Percentiles rank a stretch among this genome's conserved stretches.
Evolutionary conservation across 2,113 vertebrate genomes (phyloP).

Genomic region (Talpa occidentalis): DNA sequence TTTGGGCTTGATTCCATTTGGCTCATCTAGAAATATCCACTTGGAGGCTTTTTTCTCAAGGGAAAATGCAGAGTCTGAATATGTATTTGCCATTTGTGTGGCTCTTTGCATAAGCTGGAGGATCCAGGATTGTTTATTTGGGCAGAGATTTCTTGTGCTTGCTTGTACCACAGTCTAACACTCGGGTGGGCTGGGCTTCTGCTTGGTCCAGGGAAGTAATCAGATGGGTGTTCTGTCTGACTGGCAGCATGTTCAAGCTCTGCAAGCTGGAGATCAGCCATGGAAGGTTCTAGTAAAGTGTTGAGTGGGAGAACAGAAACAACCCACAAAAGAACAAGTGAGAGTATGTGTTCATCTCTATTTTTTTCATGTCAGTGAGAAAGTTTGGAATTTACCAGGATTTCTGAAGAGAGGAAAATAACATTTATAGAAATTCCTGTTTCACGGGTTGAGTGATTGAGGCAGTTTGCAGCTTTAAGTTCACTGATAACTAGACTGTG

Average conservation of each 20-base stretch:
- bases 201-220: neutral
- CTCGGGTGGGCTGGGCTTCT: neutral
- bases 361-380: neutral
- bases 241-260: neutral
- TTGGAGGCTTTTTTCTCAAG: neutral
- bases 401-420: neutral
- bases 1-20: neutral
- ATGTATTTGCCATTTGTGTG: neutral
- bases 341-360: neutral
- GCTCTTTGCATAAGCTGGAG: neutral
- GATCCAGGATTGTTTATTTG: neutral
- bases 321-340: neutral
- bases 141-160: neutral
- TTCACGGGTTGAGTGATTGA: neutral
- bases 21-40: neutral
- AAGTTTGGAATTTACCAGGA: neutral
- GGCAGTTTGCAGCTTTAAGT: neutral
- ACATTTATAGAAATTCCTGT: neutral
- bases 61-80: neutral
- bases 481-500: neutral
- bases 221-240: neutral
- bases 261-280: neutral
- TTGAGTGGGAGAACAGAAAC: neutral
- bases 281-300: neutral
- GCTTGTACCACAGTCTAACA: neutral